These are phyloP conservation scores for Coregonus sp. DNA, from an alignment of 2,797 vertebrate genomes.

Conservation along the genomic window DNA sequence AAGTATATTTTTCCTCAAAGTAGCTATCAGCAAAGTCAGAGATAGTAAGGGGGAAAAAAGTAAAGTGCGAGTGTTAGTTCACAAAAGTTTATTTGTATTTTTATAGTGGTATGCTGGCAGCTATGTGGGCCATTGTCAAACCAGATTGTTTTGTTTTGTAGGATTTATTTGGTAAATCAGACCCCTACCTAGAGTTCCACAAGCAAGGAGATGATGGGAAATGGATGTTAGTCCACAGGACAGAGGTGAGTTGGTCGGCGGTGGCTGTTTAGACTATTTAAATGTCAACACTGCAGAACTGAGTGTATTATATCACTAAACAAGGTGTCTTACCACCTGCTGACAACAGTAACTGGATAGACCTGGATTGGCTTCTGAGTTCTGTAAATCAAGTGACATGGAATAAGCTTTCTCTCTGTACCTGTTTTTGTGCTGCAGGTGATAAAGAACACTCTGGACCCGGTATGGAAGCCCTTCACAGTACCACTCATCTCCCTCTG, in stretches of 20 bases:
- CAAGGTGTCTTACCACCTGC: not conserved
- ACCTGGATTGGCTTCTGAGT: not conserved
- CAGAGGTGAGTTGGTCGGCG: slow-evolving; percentile 66
- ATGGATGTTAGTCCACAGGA: slow-evolving; percentile 97
- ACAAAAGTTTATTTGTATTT: not conserved
- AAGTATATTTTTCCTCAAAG: too few relatives aligned
- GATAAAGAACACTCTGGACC: slow-evolving; percentile 97
- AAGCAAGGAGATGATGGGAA: slow-evolving; percentile 93
- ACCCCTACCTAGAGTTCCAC: slow-evolving; percentile 95
- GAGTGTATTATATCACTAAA: not conserved
- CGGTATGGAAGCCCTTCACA: slow-evolving; percentile 92
- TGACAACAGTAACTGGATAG: not conserved
- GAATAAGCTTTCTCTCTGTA: not conserved
- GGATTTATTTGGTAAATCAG: slow-evolving; percentile 98
- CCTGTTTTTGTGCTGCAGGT: slow-evolving; percentile 74
- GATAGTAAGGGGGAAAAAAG: too few relatives aligned
- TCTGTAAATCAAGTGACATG: not conserved
- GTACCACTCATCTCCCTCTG: slow-evolving; percentile 94
- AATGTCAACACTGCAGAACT: not conserved
- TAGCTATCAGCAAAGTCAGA: too few relatives aligned
- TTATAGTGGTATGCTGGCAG: not conserved
- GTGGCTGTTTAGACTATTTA: not conserved
- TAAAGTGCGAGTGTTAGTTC: too few relatives aligned
- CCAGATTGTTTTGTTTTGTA: slow-evolving; percentile 48
- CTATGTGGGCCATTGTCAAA: not conserved